A percentile compares a stretch with the other conserved stretches of the same genome.
Conservation (phyloP, 2,888 invertebrate species). For the Adelognathus sp. region DNA sequence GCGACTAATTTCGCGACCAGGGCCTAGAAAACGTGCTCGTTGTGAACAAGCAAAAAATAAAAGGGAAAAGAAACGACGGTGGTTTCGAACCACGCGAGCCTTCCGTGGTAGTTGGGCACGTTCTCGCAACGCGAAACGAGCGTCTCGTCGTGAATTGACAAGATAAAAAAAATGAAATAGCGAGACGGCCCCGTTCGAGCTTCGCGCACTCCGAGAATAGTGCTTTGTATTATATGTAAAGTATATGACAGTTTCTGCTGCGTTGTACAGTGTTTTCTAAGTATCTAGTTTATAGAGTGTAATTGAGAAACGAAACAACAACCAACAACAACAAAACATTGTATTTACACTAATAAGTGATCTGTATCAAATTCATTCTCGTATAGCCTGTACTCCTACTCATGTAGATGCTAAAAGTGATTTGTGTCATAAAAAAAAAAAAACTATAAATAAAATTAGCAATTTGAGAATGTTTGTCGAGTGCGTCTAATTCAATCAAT, state of each 20-base stretch:
- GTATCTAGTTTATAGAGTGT: conserved; percentile 81
- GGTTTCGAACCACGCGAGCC: conserved; percentile 46
- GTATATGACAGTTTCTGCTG: conserved; percentile 80
- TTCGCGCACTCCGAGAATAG: conserved; percentile 51
- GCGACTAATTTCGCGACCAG: conserved; percentile 53
- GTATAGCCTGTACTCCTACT: conserved; percentile 81
- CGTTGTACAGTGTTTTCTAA: conserved; percentile 81
- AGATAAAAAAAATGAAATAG: not conserved
- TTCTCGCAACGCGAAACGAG: conserved; percentile 55
- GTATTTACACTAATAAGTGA: conserved; percentile 81
- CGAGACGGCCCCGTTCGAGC: conserved; percentile 5
- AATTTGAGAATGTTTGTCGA: conserved; percentile 79
- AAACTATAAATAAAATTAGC: conserved; percentile 80
- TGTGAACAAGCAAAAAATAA: conserved; percentile 17
- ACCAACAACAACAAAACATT: conserved; percentile 63
- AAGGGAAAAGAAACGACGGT: conserved; percentile 25
- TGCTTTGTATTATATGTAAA: conserved; percentile 81
- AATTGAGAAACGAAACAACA: conserved; percentile 72
- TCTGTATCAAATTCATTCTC: conserved; percentile 81
- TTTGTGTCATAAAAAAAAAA: conserved; percentile 81
- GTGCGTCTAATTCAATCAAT: conserved; percentile 26
- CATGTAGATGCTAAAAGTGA: conserved; percentile 81
- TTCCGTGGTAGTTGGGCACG: conserved; percentile 55
- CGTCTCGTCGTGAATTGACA: conserved; percentile 31
- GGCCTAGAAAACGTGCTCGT: conserved; percentile 58